Conservation (phyloP, 2,113 vertebrate genomes). For the Triplophysa rosa region DNA sequence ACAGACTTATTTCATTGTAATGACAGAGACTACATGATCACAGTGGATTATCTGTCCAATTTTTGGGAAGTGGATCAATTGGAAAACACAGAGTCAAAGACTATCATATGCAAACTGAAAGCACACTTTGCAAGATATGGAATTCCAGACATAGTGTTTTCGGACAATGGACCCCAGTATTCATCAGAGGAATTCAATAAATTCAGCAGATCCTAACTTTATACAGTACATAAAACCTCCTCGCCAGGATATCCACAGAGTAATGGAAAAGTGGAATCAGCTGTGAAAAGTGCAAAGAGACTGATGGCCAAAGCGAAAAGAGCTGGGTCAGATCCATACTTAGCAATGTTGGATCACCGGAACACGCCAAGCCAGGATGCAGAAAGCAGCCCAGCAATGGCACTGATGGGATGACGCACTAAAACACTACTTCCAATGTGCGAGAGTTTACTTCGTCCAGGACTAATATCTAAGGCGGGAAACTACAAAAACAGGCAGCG, state of each 20-base stretch:
- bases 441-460: too few relatives aligned
- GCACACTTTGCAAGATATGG: too few relatives aligned
- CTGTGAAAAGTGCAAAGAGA: background rate
- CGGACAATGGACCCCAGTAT: background rate
- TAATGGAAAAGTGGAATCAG: slow-evolving; percentile 1
- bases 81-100: too few relatives aligned
- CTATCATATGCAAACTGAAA: too few relatives aligned
- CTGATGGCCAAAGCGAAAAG: slow-evolving; percentile 5
- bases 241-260: slow-evolving; percentile 11
- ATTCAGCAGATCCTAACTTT: slow-evolving; percentile 14
- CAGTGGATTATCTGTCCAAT: too few relatives aligned
- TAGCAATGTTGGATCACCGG: slow-evolving; percentile 6
- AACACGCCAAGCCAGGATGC: slow-evolving; percentile 17
- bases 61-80: too few relatives aligned
- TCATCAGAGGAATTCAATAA: slow-evolving; percentile 4
- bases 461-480: too few relatives aligned
- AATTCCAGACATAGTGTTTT: too few relatives aligned
- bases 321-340: slow-evolving; percentile 15
- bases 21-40: too few relatives aligned
- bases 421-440: too few relatives aligned
- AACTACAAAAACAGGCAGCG: too few relatives aligned
- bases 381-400: slow-evolving; percentile 10
- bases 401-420: background rate
- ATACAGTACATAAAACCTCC: background rate
- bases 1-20: too few relatives aligned